These are phyloP conservation scores for Drosophila sp. DNA, from an alignment of 1,140 invertebrate species.

Conservation along the genomic window DNA sequence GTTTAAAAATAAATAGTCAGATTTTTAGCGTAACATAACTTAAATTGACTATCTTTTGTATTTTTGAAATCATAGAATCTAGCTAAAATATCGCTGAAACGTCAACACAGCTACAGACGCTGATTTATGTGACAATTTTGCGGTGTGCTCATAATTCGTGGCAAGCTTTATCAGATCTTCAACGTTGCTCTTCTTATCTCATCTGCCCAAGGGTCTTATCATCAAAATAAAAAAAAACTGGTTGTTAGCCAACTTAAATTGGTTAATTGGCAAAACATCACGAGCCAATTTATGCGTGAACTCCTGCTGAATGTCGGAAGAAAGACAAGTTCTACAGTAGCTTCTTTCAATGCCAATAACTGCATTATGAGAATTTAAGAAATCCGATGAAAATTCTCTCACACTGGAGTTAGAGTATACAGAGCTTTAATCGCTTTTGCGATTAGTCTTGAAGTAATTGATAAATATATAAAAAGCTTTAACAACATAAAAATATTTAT, in stretches of 20 bases:
- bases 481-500: too few species aligned
- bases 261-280: slow-evolving; percentile 10
- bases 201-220: slow-evolving; percentile 17
- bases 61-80: too few species aligned
- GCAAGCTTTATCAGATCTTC: slow-evolving; percentile 38
- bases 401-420: too few species aligned
- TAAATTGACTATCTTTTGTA: too few species aligned
- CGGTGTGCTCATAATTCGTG: slow-evolving; percentile 42
- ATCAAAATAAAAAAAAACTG: background rate
- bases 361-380: background rate
- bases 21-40: too few species aligned
- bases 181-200: slow-evolving; percentile 15
- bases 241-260: slow-evolving; percentile 14
- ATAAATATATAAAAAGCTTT: too few species aligned
- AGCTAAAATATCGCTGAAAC: too few species aligned
- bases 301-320: background rate
- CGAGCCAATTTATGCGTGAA: slow-evolving; percentile 3
- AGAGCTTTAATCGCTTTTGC: too few species aligned
- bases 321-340: background rate
- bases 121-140: slow-evolving; percentile 52
- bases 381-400: too few species aligned
- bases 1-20: too few species aligned
- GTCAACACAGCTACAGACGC: background rate
- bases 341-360: background rate
- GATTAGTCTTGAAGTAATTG: too few species aligned